Percentiles rank a stretch among this genome's conserved stretches.
Evolutionary conservation across 2,113 vertebrate genomes (phyloP).

Genomic region (Pelmatolapia mariae): DNA sequence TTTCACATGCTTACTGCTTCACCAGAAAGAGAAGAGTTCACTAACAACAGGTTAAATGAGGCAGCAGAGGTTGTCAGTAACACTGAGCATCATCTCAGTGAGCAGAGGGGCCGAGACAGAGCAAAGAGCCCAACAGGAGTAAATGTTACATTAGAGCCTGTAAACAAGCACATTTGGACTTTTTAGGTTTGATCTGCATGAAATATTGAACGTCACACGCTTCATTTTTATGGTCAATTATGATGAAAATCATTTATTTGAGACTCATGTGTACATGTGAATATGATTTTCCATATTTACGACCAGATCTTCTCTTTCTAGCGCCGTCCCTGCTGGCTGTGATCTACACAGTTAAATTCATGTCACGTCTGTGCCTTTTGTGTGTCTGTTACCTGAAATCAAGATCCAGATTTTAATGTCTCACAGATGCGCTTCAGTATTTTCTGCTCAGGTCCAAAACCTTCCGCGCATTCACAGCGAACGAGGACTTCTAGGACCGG

Average conservation of each 20-base stretch:
- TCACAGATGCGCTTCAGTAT: background rate
- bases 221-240: background rate
- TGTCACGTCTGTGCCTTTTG: fast-evolving
- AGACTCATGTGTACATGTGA: fast-evolving
- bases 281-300: background rate
- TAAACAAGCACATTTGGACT: background rate
- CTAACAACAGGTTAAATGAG: background rate
- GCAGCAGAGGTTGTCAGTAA: background rate
- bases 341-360: background rate
- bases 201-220: background rate
- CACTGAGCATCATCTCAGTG: background rate
- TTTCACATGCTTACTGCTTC: fast-evolving
- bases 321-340: background rate
- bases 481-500: background rate
- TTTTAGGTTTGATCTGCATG: background rate
- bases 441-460: background rate
- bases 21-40: background rate
- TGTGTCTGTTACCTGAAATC: background rate
- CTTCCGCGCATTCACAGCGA: background rate
- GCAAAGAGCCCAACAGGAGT: background rate
- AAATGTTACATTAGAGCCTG: background rate
- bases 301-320: background rate
- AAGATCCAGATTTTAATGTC: background rate
- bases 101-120: background rate
- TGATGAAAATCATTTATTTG: background rate